phyloP scores from a whole-genome alignment of 1,140 invertebrate genomes.

The Achroia grisella region DNA sequence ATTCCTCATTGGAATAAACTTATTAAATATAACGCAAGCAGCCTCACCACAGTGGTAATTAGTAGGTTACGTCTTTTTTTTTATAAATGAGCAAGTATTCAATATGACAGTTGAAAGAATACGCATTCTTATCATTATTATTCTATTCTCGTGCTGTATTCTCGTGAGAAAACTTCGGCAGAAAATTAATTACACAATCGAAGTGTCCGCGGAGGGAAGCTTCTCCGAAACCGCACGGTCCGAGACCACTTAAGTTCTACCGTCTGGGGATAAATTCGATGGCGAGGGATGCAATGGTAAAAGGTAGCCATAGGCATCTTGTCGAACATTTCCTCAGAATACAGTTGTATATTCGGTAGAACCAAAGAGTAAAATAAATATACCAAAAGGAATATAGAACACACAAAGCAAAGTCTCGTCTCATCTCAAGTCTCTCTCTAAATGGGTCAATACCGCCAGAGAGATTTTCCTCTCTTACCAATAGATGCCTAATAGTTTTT shows the following conservation, averaged over 20 bases:
- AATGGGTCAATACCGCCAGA: background rate
- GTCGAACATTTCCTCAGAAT: background rate
- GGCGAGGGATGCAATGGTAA: background rate
- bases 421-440: background rate
- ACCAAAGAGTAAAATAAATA: no score
- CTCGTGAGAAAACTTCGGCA: background rate
- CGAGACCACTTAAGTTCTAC: background rate
- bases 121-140: no score
- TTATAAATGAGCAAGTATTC: no score
- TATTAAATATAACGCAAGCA: no score
- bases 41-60: no score
- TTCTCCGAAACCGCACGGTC: background rate
- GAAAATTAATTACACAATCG: constrained; percentile 1
- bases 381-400: background rate
- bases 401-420: background rate
- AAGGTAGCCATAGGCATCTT: background rate
- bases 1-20: no score
- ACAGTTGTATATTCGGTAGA: background rate
- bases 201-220: background rate
- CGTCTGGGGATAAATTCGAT: no score
- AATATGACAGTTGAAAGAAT: no score
- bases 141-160: no score
- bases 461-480: no score
- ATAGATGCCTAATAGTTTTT: no score
- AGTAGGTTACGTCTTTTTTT: no score